Evolutionary conservation across 2,888 invertebrate species (phyloP).

Genomic region (Tenthredo livida): DNA sequence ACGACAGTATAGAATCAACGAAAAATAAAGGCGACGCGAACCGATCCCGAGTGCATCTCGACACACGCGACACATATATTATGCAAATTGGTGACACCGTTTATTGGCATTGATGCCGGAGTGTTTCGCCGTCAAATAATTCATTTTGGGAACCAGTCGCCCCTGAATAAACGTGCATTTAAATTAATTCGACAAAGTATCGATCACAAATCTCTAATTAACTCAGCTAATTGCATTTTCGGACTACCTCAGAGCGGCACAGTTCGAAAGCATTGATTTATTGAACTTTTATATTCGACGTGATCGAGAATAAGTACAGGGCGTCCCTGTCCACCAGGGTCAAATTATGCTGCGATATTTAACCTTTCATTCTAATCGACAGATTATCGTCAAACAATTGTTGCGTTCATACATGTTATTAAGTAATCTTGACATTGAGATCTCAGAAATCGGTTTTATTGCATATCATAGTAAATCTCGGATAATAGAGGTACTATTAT

Average conservation of each 20-base stretch:
- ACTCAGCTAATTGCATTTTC: constrained; percentile 70
- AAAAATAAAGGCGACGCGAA: constrained; percentile 36
- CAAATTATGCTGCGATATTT: neutral
- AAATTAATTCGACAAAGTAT: constrained; percentile 73
- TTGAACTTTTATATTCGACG: constrained; percentile 57
- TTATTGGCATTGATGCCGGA: constrained; percentile 44
- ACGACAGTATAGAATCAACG: constrained; percentile 11
- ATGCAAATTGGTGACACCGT: constrained; percentile 46
- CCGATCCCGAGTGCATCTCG: constrained; percentile 5
- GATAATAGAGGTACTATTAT: neutral
- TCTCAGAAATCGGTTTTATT: neutral
- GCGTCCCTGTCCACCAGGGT: neutral
- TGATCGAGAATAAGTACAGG: neutral
- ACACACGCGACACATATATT: constrained; percentile 29
- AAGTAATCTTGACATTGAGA: neutral
- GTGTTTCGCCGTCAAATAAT: constrained; percentile 31
- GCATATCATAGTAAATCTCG: neutral
- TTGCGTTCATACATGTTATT: neutral
- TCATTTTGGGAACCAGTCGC: constrained; percentile 41
- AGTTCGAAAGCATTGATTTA: constrained; percentile 72
- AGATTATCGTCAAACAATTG: neutral
- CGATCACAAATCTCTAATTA: constrained; percentile 73
- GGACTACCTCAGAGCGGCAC: constrained; percentile 66
- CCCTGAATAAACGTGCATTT: constrained; percentile 61
- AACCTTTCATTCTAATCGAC: neutral